Conservation (phyloP, 2,888 invertebrate species). For the Xestoiulus laeticollis region DNA sequence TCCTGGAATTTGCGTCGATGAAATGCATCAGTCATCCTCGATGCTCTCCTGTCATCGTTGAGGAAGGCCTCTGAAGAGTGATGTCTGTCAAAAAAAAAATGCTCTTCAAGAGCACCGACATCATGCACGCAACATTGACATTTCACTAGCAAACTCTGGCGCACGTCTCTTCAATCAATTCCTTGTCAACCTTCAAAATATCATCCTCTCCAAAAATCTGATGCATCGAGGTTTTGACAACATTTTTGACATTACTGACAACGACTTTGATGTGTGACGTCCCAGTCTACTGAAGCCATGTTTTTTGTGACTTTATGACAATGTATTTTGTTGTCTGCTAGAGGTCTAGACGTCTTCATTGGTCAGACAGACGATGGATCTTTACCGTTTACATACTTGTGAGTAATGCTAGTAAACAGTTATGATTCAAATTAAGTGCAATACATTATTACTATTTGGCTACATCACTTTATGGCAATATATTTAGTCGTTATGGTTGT, state of each 20-base stretch:
- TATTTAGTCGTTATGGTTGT: too few species aligned
- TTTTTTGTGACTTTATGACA: background rate
- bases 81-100: background rate
- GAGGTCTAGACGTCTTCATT: background rate
- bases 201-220: background rate
- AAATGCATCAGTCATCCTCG: slow-evolving; percentile 25
- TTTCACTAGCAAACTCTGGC: background rate
- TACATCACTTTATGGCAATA: too few species aligned
- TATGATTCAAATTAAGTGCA: too few species aligned
- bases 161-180: background rate
- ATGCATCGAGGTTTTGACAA: background rate
- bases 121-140: slow-evolving; percentile 11
- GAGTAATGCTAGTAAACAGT: too few species aligned
- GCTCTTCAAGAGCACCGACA: slow-evolving; percentile 1
- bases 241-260: slow-evolving; percentile 5
- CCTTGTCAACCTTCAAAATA: background rate
- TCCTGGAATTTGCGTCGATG: slow-evolving; percentile 18
- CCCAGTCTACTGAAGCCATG: background rate
- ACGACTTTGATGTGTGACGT: background rate
- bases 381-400: too few species aligned
- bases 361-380: background rate
- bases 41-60: background rate
- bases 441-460: too few species aligned
- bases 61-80: slow-evolving; percentile 23
- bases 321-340: background rate